Base-by-base conservation (phyloP, 2,113 vertebrate species). In the Edolisoma coerulescens region DNA sequence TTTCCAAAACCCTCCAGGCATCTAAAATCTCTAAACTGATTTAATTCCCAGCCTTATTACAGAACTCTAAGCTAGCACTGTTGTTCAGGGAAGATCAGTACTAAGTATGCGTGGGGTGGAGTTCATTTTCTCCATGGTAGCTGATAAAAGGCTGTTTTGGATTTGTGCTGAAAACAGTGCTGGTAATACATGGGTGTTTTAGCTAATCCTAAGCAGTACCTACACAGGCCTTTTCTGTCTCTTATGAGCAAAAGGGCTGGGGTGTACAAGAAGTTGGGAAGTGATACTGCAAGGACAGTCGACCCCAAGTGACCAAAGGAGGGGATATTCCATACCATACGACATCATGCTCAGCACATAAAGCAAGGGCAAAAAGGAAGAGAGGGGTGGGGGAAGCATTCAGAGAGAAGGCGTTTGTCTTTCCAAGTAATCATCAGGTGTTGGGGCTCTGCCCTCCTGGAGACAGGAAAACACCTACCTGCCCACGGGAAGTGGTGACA, bases 381-480 rank as follows among this genome's bases (percentile, higher is more conserved):
- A 39, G 30, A 64, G 6, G 17, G 17, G 2, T 41, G 12, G 17
- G 10, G 3, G 20, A 8, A 14, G 7, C 7, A 5, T 24, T 49
- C 1, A 1, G 18, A 37, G 9, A 35, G 3, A 78, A 17, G 16
- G 21, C 0, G 0, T 49, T 64, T 87, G 28, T n/a, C 11, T 70
- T 93, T 22, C 16, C 41, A 53, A 49, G 28, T 30, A 59, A 54
- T 10, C 2, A 0, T 13, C 20, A 76, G 0, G 1, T 0, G 1
- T 56, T 21, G 7, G 26, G 53, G 16, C 35, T 21, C 30, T 37
- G 41, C 16, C 23, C 16, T 84, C 37, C 57, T 35, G 19, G 9
- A 49, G 39, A 68, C 17, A 49, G 32, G 4, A 35, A 59, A 90
- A 61, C 45, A 56, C 14, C 21, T 59, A 15, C 15, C 52, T 60